Evolutionary conservation across 1,140 invertebrate species (phyloP), one percentile per base, ranked within the genome.

Genomic region (Venustaconcha ellipsiformis): DNA sequence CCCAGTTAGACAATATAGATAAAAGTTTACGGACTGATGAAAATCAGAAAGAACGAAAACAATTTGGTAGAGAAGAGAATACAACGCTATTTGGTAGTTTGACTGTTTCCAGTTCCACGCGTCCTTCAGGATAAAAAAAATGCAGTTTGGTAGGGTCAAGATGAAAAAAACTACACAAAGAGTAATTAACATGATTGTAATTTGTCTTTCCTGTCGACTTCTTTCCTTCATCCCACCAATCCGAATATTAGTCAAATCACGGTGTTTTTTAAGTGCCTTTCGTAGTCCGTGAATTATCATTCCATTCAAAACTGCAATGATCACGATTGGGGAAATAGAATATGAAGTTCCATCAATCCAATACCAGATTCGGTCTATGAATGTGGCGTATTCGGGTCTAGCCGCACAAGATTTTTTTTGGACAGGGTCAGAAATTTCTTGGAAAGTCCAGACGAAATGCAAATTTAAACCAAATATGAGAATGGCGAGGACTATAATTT

Each of bases 11-110:
- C 83, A 86, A 66, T 86, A 86, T 15, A 84, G 64, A 67, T 85
- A 86, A 72, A 86, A 86, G 72, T 86, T 86, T 60, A 86, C 67
- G 4, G 83, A 83, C 70, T 86, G 85, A 48, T 83, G 83, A 14
- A 80, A 63, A 70, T 86, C 85, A 0, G 80, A 77, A 5, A 86
- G 77, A 15, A 85, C 17, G 67, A 85, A 85, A 5, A 80, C 76
- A 20, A 86, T 48, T 59, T 86, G 80, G 26, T 75, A 70, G 6
- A 80, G 57, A 2, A 82, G 63, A 57, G 74, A 63, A 57, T 80
- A 79, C n/a, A 72, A 68, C 1, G 81, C 78, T 4, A 74, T 70
- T 8, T 74, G 48, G 26, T 74, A 68, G 13, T 64, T 18, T 13
- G 58, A 70, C 18, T 67, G 14, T 58, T 57, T 55, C 60, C 73